Conservation (phyloP, 2,113 vertebrate species). For the Rhinopithecus roxellana region DNA sequence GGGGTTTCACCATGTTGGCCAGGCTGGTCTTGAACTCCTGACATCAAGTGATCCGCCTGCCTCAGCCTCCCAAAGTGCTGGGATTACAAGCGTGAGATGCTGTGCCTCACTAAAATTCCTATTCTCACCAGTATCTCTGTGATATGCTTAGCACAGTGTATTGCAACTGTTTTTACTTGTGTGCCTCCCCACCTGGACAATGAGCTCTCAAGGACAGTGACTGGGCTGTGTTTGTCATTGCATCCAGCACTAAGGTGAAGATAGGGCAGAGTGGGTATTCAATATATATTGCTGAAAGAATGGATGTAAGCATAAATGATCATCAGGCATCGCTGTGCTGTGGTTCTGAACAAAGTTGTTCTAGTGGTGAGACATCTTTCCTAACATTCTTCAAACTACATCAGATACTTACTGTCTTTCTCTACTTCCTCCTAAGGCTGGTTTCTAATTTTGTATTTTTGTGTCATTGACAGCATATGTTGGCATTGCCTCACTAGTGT, state of each 20-base stretch:
- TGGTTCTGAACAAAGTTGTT: not conserved
- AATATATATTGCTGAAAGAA: not conserved
- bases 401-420: not conserved
- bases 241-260: not conserved
- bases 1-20: too few relatives aligned
- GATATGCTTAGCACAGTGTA: not conserved
- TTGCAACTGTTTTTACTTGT: not conserved
- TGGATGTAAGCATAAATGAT: not conserved
- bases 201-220: not conserved
- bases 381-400: not conserved
- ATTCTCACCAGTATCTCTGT: not conserved
- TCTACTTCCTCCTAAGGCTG: not conserved
- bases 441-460: conserved; percentile 15
- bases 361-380: not conserved
- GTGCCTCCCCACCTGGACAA: not conserved
- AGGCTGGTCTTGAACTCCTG: too few relatives aligned
- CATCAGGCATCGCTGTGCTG: not conserved
- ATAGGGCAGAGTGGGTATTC: not conserved
- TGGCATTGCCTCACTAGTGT: not conserved
- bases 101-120: not conserved
- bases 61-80: too few relatives aligned
- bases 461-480: not conserved
- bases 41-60: too few relatives aligned
- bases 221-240: not conserved
- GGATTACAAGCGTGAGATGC: too few relatives aligned